A percentile compares a stretch with the other conserved stretches of the same genome.
Conservation (phyloP, 2,797 vertebrate species). For the Fistularia commersonii region DNA sequence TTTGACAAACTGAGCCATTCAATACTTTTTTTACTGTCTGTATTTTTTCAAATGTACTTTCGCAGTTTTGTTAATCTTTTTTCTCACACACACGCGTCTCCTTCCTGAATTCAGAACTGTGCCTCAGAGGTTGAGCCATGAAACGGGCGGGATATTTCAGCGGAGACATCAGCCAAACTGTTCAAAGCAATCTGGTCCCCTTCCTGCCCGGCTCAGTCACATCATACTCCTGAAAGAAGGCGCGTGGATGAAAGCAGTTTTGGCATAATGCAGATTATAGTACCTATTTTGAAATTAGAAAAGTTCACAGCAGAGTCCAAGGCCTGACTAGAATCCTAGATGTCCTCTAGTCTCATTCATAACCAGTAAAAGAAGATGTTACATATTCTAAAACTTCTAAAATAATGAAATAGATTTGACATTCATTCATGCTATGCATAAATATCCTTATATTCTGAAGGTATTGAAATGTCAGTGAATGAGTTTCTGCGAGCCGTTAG, state of each 20-base stretch:
- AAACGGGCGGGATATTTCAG: constrained; percentile 26
- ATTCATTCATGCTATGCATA: too few species aligned
- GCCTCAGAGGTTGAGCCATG: constrained; percentile 30
- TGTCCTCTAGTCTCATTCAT: too few species aligned
- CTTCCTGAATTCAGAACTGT: neutral
- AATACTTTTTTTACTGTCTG: too few species aligned
- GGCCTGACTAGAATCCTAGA: too few species aligned
- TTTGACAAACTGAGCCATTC: too few species aligned
- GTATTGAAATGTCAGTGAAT: too few species aligned
- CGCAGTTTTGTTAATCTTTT: neutral
- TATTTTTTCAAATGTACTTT: neutral
- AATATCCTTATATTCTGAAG: too few species aligned
- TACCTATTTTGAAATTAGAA: constrained; percentile 5
- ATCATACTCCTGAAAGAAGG: constrained; percentile 38
- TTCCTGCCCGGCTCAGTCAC: constrained; percentile 5
- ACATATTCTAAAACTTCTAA: too few species aligned
- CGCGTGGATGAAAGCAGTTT: constrained; percentile 21
- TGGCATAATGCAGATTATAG: constrained; percentile 19
- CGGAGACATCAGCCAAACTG: constrained; percentile 21
- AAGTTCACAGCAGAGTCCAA: neutral
- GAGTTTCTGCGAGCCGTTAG: too few species aligned
- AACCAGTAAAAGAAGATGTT: too few species aligned
- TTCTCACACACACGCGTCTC: neutral
- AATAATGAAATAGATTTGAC: too few species aligned
- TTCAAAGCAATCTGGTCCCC: constrained; percentile 33